Percentiles rank a stretch among this genome's conserved stretches.
phyloP scores from a whole-genome alignment of 2,888 invertebrate genomes.

The Pandemis heparana region DNA sequence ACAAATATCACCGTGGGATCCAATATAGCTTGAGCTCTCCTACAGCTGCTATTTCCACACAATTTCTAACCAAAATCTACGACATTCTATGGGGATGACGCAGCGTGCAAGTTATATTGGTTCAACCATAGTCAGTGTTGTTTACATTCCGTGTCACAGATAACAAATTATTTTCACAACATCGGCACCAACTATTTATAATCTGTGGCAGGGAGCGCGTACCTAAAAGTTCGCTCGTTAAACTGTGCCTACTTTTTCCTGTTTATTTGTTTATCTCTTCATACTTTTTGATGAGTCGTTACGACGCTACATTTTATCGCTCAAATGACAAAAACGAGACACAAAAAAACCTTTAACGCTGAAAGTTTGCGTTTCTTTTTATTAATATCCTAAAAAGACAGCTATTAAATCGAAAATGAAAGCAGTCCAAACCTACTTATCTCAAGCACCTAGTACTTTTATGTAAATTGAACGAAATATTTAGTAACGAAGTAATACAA shows the following conservation, averaged over 20 bases:
- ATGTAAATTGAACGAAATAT: neutral
- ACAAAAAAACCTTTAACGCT: constrained; percentile 12
- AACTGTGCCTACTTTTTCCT: constrained; percentile 24
- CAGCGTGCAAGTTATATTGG: too few species aligned
- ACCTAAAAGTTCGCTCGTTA: constrained; percentile 34
- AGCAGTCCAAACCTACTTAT: neutral
- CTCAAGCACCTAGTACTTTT: neutral
- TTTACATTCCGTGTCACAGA: neutral
- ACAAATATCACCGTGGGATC: too few species aligned
- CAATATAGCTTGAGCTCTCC: too few species aligned
- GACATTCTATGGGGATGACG: too few species aligned
- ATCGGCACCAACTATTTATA: constrained; percentile 18
- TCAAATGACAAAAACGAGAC: constrained; percentile 16
- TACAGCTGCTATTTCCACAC: too few species aligned
- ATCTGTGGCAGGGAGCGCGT: neutral
- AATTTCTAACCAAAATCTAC: too few species aligned
- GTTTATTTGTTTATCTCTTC: constrained; percentile 34
- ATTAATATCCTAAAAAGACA: neutral
- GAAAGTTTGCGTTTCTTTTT: neutral
- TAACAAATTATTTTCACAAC: constrained; percentile 23
- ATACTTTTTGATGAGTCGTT: constrained; percentile 35
- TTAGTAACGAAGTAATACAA: too few species aligned
- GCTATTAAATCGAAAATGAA: neutral
- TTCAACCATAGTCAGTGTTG: neutral
- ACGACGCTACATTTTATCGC: constrained; percentile 29